Evolutionary conservation across 2,888 invertebrate species (phyloP), one percentile per base, ranked within the genome.

Genomic region (Byasa hedistus): DNA sequence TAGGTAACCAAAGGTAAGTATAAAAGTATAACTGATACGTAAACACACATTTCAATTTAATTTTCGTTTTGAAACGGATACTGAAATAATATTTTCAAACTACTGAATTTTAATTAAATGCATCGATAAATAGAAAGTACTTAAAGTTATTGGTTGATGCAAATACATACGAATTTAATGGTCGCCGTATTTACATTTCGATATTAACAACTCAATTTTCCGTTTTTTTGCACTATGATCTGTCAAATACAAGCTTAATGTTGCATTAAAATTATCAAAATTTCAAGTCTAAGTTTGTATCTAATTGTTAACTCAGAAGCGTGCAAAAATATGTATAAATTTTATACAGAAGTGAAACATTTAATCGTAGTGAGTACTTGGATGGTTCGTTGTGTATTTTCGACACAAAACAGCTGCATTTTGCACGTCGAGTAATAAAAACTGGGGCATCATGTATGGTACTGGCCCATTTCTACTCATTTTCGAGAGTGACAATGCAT

Each of bases 401-500:
- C 48, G 1, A 19, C 48, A 48, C 48, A 48, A 48, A 12, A 19
- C 39, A 15, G 39, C 39, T 39, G 27, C 27, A 27, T 27, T 39
- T 15, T 39, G 48, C n/a, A 48, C 48, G 48, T 48, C 12, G 48
- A 48, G 48, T 48, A 48, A 48, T 48, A 48, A 48, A 48, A 48
- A 48, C 48, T 48, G 48, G 48, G 3, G 48, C 48, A n/a, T 48
- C 48, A 19, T 48, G 48, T 48, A 48, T n/a, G 48, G 5, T 5
- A 19, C 48, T n/a, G 39, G 48, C 48, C 19, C 48, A 48, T 48
- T 48, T 48, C n/a, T 4, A 48, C n/a, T n/a, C 48, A 48, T 48
- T n/a, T 48, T 48, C 48, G 48, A 48, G 48, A 48, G 19, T 19
- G 48, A 48, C 48, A n/a, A 48, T 48, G 48, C 48, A 48, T 48